A percentile compares a stretch with the other conserved stretches of the same genome.
phyloP scores from a whole-genome alignment of 92 coral and sea anemone species.

The Epizoanthus scotinus region DNA sequence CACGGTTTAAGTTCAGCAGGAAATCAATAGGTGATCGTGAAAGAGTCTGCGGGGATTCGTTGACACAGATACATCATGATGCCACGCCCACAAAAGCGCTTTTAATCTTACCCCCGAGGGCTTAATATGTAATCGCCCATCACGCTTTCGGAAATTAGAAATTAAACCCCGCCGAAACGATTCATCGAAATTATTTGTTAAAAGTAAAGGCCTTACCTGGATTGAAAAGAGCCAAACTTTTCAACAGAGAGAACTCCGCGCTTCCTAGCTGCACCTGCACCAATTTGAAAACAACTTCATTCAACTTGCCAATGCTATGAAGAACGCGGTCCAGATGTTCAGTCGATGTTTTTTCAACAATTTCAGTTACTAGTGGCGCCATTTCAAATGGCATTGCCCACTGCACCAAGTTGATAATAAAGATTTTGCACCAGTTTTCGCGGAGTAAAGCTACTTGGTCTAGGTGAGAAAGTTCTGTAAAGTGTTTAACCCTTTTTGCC shows the following conservation, averaged over 20 bases:
- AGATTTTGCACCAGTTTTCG: constrained; percentile 93
- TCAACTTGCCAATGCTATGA: constrained; percentile 94
- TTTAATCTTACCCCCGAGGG: constrained; percentile 31
- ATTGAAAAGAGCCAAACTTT: constrained; percentile 91
- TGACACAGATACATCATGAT: neutral
- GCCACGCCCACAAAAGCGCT: constrained; percentile 10
- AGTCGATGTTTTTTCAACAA: constrained; percentile 70
- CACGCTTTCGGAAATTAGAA: constrained; percentile 34
- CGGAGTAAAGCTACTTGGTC: constrained; percentile 88
- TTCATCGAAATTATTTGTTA: neutral
- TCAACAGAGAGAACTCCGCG: constrained; percentile 87
- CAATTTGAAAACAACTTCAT: constrained; percentile 85
- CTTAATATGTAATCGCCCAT: constrained; percentile 4
- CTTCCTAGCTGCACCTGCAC: constrained; percentile 85
- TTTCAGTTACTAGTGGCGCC: constrained; percentile 79
- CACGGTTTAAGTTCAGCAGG: constrained; percentile 35
- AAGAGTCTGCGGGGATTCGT: constrained; percentile 42
- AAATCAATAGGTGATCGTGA: constrained; percentile 18
- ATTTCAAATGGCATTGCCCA: constrained; percentile 96
- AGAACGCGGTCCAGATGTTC: constrained; percentile 82
- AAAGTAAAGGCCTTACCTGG: constrained; percentile 70
- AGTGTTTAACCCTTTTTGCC: constrained; percentile 94
- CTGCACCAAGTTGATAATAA: constrained; percentile 85
- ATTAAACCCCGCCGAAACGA: neutral
- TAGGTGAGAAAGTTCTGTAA: constrained; percentile 89